Evolutionary conservation across 2,888 invertebrate genomes (phyloP).

Genomic region (Plagodis pulveraria): DNA sequence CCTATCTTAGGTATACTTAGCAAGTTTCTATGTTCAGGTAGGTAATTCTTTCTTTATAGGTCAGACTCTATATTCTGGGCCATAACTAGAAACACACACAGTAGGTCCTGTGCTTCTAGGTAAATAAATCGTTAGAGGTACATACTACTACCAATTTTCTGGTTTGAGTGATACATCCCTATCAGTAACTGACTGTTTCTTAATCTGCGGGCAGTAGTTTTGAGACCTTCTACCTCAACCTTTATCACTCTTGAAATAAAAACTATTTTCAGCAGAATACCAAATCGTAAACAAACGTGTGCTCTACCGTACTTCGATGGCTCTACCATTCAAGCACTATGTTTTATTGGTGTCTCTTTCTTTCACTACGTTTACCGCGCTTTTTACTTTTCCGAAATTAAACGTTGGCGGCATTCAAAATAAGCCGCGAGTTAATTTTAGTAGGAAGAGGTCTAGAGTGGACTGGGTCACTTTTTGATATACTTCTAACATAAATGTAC

Average conservation of each 20-base stretch:
- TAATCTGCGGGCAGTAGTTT: no score
- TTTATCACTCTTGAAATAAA: constrained; percentile 74
- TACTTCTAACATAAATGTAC: constrained; percentile 73
- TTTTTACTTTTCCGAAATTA: constrained; percentile 76
- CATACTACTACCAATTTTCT: no score
- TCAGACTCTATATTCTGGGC: no score
- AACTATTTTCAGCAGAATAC: constrained; percentile 76
- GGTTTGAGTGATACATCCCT: no score
- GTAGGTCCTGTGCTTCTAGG: no score
- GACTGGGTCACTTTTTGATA: constrained; percentile 78
- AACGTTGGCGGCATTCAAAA: constrained; percentile 83
- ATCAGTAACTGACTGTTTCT: no score
- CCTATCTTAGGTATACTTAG: no score
- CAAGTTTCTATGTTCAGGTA: no score
- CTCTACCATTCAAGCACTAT: constrained; percentile 70
- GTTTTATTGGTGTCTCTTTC: constrained; percentile 84
- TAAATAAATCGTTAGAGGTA: no score
- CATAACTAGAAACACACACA: no score
- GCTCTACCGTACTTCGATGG: background rate
- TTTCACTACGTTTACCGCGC: constrained; percentile 78
- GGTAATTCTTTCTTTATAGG: no score
- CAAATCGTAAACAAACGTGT: constrained; percentile 81
- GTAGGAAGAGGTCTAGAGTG: constrained; percentile 72
- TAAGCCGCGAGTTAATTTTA: constrained; percentile 79
- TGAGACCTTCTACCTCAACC: constrained; percentile 38